phyloP scores from a whole-genome alignment of 2,888 invertebrate genomes.

The Chorisops tibialis region DNA sequence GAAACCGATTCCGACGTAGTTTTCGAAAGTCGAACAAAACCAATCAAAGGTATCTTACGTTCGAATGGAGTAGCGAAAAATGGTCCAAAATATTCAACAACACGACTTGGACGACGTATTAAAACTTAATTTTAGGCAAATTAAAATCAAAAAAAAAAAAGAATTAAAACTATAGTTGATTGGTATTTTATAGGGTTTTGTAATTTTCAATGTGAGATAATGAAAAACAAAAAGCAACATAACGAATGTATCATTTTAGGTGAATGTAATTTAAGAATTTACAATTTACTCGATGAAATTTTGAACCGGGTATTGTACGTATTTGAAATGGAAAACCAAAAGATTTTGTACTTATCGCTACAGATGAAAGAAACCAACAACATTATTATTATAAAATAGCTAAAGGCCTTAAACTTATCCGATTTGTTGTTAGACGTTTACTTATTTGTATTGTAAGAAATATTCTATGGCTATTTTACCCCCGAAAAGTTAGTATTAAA shows the following conservation, averaged over 20 bases:
- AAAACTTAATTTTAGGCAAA: conserved; percentile 46
- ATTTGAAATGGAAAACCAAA: neutral
- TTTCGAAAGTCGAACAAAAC: conserved; percentile 64
- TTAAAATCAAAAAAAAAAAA: neutral
- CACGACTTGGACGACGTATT: conserved; percentile 49
- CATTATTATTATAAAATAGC: neutral
- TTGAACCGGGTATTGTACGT: neutral
- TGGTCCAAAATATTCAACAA: conserved; percentile 43
- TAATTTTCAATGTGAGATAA: conserved; percentile 20
- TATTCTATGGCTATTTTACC: neutral
- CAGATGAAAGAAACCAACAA: neutral
- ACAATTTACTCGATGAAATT: too few relatives aligned
- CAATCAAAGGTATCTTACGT: conserved; percentile 41
- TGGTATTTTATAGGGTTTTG: conserved; percentile 15
- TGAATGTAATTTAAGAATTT: too few relatives aligned
- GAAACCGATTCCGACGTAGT: conserved; percentile 84
- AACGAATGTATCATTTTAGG: too few relatives aligned
- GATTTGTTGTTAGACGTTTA: neutral
- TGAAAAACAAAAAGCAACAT: too few relatives aligned
- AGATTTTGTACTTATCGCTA: neutral
- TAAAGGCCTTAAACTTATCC: neutral
- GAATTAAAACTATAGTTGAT: conserved; percentile 7
- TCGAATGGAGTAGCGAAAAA: conserved; percentile 37
- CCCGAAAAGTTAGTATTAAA: neutral
- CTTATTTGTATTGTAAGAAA: neutral